Conservation (phyloP, 2,797 vertebrate species). For the Pampus argenteus region DNA sequence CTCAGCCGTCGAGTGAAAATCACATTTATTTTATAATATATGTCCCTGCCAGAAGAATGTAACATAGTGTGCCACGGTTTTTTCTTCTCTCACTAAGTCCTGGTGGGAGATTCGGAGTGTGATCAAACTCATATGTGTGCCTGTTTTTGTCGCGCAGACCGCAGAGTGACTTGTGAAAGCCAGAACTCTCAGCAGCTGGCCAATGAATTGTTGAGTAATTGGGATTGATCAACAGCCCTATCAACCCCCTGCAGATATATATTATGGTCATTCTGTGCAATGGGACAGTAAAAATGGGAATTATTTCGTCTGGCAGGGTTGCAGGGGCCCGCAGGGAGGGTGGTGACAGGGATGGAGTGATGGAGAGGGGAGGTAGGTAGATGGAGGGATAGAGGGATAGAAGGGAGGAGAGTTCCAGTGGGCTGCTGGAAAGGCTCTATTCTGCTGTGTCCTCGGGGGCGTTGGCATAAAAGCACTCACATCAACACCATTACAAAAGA, state of each 20-base stretch:
- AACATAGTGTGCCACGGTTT: background rate
- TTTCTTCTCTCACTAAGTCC: background rate
- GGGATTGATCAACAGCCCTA: slow-evolving; percentile 44
- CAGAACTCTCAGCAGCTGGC: slow-evolving; percentile 36
- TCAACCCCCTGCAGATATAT: slow-evolving; percentile 35
- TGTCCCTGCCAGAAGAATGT: no score
- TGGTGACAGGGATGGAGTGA: slow-evolving; percentile 1
- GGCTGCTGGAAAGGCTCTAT: slow-evolving; percentile 5
- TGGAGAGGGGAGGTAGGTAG: background rate
- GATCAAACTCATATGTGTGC: slow-evolving; percentile 16
- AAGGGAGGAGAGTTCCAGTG: slow-evolving; percentile 2
- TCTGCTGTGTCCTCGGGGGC: slow-evolving; percentile 30
- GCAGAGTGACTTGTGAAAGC: slow-evolving; percentile 14
- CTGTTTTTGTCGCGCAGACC: slow-evolving; percentile 13
- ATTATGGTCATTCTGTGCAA: slow-evolving; percentile 25
- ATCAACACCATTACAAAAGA: slow-evolving; percentile 59
- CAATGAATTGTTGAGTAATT: slow-evolving; percentile 35
- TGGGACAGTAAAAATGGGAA: slow-evolving; percentile 28
- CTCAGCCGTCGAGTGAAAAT: no score
- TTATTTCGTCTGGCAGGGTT: slow-evolving; percentile 2
- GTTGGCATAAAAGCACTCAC: slow-evolving; percentile 44
- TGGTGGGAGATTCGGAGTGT: background rate
- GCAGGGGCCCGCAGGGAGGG: slow-evolving; percentile 3
- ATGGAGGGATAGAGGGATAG: slow-evolving; percentile 1
- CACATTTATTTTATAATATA: no score